Conservation (phyloP, 2,888 invertebrate genomes). For the Leptarthrus brevirostris region DNA sequence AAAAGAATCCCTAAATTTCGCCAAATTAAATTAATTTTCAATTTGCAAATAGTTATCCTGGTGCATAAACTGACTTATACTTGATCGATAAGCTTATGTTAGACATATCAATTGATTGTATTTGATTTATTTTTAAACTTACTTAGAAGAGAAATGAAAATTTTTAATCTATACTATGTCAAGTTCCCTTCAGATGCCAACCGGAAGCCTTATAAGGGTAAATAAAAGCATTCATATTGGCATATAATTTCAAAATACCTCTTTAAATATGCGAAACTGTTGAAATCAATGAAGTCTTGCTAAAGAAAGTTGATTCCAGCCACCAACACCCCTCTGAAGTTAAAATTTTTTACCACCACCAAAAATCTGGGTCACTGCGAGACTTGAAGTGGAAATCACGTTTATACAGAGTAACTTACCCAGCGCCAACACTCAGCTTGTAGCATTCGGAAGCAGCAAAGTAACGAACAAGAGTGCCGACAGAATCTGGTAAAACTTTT, state of each 20-base stretch:
- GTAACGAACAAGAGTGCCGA: background rate
- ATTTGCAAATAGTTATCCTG: too few species aligned
- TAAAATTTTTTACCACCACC: conserved; percentile 13
- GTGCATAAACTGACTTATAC: too few species aligned
- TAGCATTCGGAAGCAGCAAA: background rate
- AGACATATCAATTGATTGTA: too few species aligned
- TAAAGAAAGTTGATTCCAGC: conserved; percentile 18
- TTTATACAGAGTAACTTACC: conserved; percentile 2
- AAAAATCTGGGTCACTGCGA: conserved; percentile 7
- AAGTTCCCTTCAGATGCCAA: background rate
- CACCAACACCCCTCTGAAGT: background rate
- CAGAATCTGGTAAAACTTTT: background rate
- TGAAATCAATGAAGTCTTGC: conserved; percentile 21
- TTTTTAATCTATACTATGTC: too few species aligned
- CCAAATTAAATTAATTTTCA: too few species aligned
- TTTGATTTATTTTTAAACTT: too few species aligned
- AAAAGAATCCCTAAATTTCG: too few species aligned
- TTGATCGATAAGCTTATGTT: too few species aligned
- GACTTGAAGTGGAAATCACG: conserved; percentile 39
- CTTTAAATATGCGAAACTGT: conserved; percentile 27
- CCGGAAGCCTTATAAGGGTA: conserved; percentile 7
- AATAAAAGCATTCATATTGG: background rate
- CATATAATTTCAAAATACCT: background rate
- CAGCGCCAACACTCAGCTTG: background rate
- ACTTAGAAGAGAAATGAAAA: too few species aligned